phyloP scores from a whole-genome alignment of 2,113 vertebrate species.

The Hylia prasina region DNA sequence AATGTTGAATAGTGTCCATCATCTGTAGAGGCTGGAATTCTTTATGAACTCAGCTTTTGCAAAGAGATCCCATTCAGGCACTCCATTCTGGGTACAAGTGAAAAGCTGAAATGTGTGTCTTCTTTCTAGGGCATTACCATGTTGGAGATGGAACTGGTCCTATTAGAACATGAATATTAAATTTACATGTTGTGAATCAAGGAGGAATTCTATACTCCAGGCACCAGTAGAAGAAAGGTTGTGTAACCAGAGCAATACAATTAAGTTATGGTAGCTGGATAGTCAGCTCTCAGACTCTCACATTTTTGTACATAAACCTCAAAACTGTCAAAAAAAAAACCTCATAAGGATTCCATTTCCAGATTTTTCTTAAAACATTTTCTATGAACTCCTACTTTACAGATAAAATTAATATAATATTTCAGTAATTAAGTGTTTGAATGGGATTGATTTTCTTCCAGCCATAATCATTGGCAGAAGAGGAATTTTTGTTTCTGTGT shows the following conservation, averaged over 20 bases:
- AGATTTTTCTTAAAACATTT: background rate
- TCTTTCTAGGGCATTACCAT: background rate
- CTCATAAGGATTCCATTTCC: background rate
- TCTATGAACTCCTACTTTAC: background rate
- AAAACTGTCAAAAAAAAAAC: background rate
- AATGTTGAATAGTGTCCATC: background rate
- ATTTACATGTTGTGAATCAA: background rate
- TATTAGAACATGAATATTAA: background rate
- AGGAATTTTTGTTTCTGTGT: background rate
- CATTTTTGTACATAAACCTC: background rate
- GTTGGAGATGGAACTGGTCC: background rate
- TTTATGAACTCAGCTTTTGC: background rate
- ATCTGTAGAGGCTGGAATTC: background rate
- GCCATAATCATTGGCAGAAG: background rate
- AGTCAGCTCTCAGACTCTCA: background rate
- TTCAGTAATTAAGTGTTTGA: background rate
- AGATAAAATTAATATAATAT: background rate
- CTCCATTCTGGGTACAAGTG: background rate
- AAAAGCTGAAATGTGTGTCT: background rate
- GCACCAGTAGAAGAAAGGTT: background rate
- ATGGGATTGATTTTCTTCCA: background rate
- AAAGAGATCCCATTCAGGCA: background rate
- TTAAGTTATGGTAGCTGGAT: background rate
- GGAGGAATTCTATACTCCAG: background rate
- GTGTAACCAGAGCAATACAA: background rate